Evolutionary conservation across 2,797 vertebrate species (phyloP).

Genomic region (Protonibea diacanthus): DNA sequence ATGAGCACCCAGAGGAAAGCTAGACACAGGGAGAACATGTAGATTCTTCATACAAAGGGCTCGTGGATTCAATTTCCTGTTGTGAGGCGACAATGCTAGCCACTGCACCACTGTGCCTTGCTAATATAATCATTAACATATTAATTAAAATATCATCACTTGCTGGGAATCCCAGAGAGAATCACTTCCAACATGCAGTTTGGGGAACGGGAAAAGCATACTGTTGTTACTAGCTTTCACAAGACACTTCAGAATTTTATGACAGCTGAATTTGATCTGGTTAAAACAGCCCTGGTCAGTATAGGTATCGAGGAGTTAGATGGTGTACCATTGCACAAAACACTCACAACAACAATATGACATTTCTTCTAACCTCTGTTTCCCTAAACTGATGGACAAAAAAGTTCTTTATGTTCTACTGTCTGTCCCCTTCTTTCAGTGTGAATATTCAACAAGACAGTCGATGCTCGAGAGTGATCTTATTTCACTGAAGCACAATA

Average conservation of each 20-base stretch:
- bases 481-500: not conserved
- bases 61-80: not conserved
- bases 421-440: not conserved
- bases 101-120: not conserved
- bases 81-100: no score
- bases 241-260: no score
- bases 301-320: no score
- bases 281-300: not conserved
- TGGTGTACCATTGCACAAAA: not conserved
- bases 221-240: not conserved
- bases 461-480: not conserved
- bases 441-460: not conserved
- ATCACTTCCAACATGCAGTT: not conserved
- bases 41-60: not conserved
- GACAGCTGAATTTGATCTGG: not conserved
- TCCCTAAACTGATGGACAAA: not conserved
- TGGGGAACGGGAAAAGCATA: not conserved
- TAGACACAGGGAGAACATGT: not conserved
- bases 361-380: no score
- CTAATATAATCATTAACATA: not conserved
- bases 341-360: no score
- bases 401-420: not conserved
- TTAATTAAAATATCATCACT: not conserved
- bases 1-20: not conserved
- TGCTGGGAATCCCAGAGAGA: not conserved